A percentile compares a stretch with the other conserved stretches of the same genome.
Conservation (phyloP, 1,140 invertebrate species). For the Drosophila micromelanica region DNA sequence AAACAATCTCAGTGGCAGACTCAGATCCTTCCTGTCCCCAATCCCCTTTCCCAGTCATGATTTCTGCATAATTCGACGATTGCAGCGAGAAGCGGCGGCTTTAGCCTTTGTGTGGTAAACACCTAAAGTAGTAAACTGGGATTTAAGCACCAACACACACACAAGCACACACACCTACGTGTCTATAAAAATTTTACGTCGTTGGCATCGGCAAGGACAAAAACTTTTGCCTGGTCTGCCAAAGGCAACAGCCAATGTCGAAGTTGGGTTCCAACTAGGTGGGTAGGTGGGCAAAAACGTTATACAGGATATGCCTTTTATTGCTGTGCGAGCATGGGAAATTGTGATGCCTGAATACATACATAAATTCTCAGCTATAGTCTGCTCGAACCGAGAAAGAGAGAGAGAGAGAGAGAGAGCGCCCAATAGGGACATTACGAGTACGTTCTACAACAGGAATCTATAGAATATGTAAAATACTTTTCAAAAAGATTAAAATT, state of each 20-base stretch:
- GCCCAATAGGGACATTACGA: conserved; percentile 76
- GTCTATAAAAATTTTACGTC: conserved; percentile 82
- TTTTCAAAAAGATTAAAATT: conserved; percentile 79
- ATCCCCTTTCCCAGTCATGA: conserved; percentile 16
- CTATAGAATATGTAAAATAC: conserved; percentile 79
- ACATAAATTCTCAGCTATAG: conserved; percentile 73
- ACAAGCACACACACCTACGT: conserved; percentile 61
- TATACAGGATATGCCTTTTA: conserved; percentile 80
- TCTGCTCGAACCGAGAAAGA: neutral
- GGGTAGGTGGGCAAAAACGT: conserved; percentile 24
- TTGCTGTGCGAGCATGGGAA: conserved; percentile 69
- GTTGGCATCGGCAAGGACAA: conserved; percentile 68
- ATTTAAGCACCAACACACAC: conserved; percentile 70
- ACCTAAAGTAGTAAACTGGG: conserved; percentile 83
- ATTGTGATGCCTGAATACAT: conserved; percentile 75
- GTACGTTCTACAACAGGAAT: conserved; percentile 47
- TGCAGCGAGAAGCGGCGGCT: conserved; percentile 53
- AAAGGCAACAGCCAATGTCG: conserved; percentile 37
- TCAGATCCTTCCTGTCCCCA: conserved; percentile 29
- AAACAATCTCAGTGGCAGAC: conserved; percentile 55
- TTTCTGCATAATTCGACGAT: conserved; percentile 79
- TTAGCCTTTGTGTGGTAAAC: conserved; percentile 78
- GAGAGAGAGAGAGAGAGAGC: conserved; percentile 3
- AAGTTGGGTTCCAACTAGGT: conserved; percentile 4
- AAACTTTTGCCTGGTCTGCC: conserved; percentile 63